A percentile compares a stretch with the other conserved stretches of the same genome.
These are phyloP conservation scores for Myotis lucifugus DNA, from an alignment of 2,113 vertebrate species.

Conservation along the genomic window DNA sequence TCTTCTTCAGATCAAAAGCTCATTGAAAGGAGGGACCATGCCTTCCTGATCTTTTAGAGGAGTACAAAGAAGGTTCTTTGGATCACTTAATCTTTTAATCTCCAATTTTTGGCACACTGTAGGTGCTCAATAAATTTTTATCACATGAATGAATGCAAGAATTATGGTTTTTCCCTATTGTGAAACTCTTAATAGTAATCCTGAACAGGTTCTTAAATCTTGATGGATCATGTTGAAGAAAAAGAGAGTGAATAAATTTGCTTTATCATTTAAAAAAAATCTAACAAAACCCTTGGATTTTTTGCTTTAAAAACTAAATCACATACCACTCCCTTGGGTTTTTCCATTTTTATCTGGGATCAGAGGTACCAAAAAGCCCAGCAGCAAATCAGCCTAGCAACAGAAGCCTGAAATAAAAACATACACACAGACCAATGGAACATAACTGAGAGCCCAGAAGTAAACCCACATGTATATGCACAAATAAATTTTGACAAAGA, in stretches of 20 bases:
- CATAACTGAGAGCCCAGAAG: background rate
- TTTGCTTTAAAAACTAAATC: conserved; percentile 33
- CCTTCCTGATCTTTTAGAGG: background rate
- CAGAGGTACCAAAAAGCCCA: background rate
- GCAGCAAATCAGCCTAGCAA: background rate
- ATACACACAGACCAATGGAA: background rate
- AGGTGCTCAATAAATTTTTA: background rate
- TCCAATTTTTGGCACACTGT: background rate
- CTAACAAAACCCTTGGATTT: background rate
- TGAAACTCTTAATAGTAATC: background rate
- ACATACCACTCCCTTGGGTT: background rate
- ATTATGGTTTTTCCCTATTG: background rate
- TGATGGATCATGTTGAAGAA: background rate
- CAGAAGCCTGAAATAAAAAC: background rate
- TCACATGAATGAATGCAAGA: background rate
- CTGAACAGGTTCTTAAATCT: background rate
- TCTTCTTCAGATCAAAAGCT: conserved; percentile 27
- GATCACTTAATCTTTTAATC: background rate
- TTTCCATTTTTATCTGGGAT: conserved; percentile 12
- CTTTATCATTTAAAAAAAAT: conserved; percentile 27
- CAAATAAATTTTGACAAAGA: background rate
- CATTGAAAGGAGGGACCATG: background rate
- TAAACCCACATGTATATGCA: background rate
- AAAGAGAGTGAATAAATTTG: background rate
- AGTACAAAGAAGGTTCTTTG: background rate